Conservation (phyloP, 2,888 invertebrate genomes). For the Cheilosia pagana region DNA sequence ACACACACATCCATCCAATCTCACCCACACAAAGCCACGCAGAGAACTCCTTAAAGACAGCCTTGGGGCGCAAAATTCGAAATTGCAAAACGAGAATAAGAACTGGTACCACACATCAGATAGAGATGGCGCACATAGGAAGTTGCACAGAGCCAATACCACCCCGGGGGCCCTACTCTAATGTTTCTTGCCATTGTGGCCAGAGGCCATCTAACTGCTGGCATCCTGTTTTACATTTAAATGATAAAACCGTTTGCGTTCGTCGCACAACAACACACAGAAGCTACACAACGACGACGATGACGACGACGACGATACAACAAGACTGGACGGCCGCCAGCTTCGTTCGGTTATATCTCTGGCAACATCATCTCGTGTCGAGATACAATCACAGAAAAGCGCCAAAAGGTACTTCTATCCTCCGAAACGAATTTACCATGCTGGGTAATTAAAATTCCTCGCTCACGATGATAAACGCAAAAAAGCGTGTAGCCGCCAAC, state of each 20-base stretch:
- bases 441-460: constrained; percentile 74
- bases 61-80: constrained; percentile 60
- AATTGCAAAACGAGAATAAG: constrained; percentile 71
- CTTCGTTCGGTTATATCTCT: constrained; percentile 49
- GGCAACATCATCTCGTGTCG: constrained; percentile 73
- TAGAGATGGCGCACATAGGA: constrained; percentile 41
- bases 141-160: constrained; percentile 53
- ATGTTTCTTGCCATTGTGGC: constrained; percentile 68
- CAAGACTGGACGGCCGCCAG: constrained; percentile 33
- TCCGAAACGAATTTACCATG: constrained; percentile 68
- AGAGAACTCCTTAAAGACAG: constrained; percentile 64
- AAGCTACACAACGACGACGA: constrained; percentile 39
- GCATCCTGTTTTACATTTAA: constrained; percentile 75
- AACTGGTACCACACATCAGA: constrained; percentile 57
- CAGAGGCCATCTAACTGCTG: constrained; percentile 61
- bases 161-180: constrained; percentile 57
- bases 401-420: constrained; percentile 66
- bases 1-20: constrained; percentile 1
- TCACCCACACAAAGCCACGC: constrained; percentile 8
- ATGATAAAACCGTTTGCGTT: constrained; percentile 73
- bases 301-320: neutral
- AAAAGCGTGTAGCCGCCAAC: constrained; percentile 34
- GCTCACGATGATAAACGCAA: constrained; percentile 54
- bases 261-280: constrained; percentile 62
- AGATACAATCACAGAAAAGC: constrained; percentile 75